A percentile compares a stretch with the other conserved stretches of the same genome.
Evolutionary conservation across 2,113 vertebrate genomes (phyloP).

Genomic region (Lophura nycthemera): DNA sequence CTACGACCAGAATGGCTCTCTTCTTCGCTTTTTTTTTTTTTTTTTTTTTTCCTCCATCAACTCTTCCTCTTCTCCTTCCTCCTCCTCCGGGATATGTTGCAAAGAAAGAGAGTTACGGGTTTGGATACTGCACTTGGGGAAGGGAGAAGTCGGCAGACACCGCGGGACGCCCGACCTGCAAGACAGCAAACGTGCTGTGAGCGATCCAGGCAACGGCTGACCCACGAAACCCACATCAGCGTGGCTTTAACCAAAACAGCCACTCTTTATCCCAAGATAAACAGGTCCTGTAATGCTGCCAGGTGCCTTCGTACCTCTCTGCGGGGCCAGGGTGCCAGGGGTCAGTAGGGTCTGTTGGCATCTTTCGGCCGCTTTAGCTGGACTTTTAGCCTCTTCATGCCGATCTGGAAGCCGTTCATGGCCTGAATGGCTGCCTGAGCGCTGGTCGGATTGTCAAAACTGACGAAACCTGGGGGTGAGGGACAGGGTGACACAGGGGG

Average conservation of each 20-base stretch:
- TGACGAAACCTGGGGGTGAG: constrained; percentile 89
- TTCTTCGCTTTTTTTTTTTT: neutral
- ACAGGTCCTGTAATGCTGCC: rapidly evolving
- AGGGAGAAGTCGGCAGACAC: constrained; percentile 69
- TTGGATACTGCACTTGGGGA: constrained; percentile 75
- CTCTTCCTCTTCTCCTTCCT: neutral
- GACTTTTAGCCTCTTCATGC: constrained; percentile 99
- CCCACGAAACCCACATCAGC: neutral
- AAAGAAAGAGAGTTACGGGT: constrained; percentile 79
- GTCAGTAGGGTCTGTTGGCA: constrained; percentile 98
- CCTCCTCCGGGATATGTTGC: constrained; percentile 62
- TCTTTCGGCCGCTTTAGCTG: constrained; percentile 98
- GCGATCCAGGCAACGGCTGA: too few species aligned
- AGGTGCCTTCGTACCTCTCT: constrained; percentile 78
- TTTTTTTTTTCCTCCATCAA: neutral
- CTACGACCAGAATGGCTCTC: constrained; percentile 64
- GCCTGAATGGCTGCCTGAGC: constrained; percentile 98
- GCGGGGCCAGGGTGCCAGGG: constrained; percentile 73
- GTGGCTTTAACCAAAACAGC: neutral
- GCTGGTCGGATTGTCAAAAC: constrained; percentile 98
- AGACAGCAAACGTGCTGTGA: neutral
- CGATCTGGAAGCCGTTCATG: constrained; percentile 99
- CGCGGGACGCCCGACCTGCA: constrained; percentile 60
- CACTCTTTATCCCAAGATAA: neutral
- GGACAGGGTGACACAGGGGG: neutral